A percentile compares a stretch with the other conserved stretches of the same genome.
These are phyloP conservation scores for Caradrina clavipalpis DNA, from an alignment of 2,888 invertebrate species.

Conservation along the genomic window DNA sequence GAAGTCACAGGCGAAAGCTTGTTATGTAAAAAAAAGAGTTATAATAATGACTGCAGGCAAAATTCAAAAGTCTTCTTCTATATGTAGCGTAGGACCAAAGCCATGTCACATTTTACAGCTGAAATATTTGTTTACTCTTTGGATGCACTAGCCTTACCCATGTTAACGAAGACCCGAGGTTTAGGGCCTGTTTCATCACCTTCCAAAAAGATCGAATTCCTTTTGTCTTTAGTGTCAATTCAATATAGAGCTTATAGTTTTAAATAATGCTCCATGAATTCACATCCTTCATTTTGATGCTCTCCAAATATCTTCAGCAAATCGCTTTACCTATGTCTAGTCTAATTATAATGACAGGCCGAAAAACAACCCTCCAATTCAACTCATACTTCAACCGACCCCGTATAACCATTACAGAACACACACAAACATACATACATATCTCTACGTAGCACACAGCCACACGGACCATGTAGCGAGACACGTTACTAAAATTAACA, in stretches of 20 bases:
- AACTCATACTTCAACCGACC: conserved; percentile 25
- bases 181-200: too few species aligned
- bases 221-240: too few species aligned
- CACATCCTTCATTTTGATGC: not conserved
- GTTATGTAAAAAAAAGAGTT: too few species aligned
- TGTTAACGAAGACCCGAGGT: too few species aligned
- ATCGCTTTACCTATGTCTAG: not conserved
- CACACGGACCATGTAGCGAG: conserved; percentile 36
- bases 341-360: not conserved
- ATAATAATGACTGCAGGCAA: too few species aligned
- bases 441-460: conserved; percentile 22
- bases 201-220: too few species aligned
- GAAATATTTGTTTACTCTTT: not conserved
- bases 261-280: not conserved
- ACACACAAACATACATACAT: not conserved
- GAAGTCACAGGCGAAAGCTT: too few species aligned
- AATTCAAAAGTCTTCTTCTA: too few species aligned
- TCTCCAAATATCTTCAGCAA: not conserved
- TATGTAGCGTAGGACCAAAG: not conserved
- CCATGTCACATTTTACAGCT: not conserved
- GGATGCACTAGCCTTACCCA: not conserved
- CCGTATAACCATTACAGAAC: conserved; percentile 10
- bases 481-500: conserved; percentile 70
- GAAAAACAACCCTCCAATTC: conserved; percentile 6
- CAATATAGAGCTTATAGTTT: not conserved